phyloP scores from a whole-genome alignment of 2,113 vertebrate genomes.

The Maccullochella peelii region DNA sequence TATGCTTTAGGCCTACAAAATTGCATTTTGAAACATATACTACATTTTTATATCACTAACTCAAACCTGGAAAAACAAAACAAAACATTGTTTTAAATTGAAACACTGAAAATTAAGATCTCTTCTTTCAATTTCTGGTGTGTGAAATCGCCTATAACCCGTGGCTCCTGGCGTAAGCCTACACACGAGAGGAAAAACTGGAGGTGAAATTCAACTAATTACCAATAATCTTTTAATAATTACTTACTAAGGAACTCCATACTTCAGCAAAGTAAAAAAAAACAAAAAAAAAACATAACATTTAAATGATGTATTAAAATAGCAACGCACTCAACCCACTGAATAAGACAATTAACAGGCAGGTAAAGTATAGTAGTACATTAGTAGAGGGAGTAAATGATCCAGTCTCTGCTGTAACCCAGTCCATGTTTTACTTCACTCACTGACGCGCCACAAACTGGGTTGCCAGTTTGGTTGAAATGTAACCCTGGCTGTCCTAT shows the following conservation, averaged over 20 bases:
- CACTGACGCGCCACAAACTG: slow-evolving; percentile 51
- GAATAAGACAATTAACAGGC: background rate
- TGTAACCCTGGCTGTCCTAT: rapidly evolving
- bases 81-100: background rate
- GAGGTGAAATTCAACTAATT: background rate
- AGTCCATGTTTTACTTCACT: slow-evolving; percentile 39
- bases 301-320: background rate
- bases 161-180: no score
- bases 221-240: background rate
- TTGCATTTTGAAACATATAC: background rate
- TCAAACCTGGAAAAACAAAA: no score
- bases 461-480: slow-evolving; percentile 66
- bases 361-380: background rate
- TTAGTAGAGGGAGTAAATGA: background rate
- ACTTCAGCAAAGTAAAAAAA: background rate
- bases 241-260: background rate
- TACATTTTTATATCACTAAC: background rate
- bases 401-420: background rate
- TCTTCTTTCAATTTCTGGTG: no score
- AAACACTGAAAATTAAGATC: no score
- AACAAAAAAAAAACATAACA: no score
- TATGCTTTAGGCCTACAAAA: background rate
- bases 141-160: no score
- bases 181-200: no score
- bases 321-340: background rate